phyloP scores from a whole-genome alignment of 2,113 vertebrate species.

The Elgaria multicarinata region DNA sequence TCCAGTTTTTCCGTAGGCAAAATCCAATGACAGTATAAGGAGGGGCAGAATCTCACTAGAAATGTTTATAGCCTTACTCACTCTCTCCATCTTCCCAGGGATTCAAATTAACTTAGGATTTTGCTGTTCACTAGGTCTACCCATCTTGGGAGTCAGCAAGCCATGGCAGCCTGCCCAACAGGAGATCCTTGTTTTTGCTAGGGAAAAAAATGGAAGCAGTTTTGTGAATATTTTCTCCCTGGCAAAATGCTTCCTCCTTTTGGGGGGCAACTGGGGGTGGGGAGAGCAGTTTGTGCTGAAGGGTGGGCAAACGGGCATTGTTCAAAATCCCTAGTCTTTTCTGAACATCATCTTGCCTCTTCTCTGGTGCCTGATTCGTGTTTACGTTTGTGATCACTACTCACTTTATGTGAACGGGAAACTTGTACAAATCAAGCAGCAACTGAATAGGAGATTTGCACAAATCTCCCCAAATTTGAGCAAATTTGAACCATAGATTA shows the following conservation, averaged over 20 bases:
- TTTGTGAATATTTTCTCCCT: no score
- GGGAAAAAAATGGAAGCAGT: neutral
- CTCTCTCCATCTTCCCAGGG: neutral
- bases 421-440: no score
- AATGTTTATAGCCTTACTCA: neutral
- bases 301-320: no score
- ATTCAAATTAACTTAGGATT: neutral
- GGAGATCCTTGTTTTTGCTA: neutral
- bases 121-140: neutral
- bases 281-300: neutral
- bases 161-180: neutral
- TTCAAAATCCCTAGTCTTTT: no score
- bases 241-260: no score
- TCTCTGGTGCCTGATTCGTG: no score
- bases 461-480: no score
- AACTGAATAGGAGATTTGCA: no score
- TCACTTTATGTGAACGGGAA: no score
- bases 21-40: neutral
- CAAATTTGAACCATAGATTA: no score
- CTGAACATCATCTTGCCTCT: no score
- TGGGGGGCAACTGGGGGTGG: neutral
- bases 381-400: no score
- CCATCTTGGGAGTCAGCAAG: neutral
- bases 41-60: neutral
- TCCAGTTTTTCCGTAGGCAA: neutral